Conservation (phyloP, 1,140 invertebrate species). For the Brevipalpus yothersi region DNA sequence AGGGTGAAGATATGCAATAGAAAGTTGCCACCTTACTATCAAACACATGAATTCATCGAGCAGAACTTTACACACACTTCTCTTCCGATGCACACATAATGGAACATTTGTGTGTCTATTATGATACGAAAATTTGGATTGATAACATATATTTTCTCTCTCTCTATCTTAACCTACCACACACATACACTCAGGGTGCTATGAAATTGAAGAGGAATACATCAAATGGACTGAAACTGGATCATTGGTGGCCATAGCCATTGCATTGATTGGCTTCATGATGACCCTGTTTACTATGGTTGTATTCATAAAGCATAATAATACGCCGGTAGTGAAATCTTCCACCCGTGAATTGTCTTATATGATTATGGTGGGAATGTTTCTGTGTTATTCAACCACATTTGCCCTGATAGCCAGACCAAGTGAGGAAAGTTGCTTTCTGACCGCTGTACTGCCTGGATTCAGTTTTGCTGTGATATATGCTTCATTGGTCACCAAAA, state of each 20-base stretch:
- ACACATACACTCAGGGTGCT: constrained; percentile 29
- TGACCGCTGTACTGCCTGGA: constrained; percentile 40
- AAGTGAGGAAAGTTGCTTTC: constrained; percentile 33
- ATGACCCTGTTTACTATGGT: constrained; percentile 29
- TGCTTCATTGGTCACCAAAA: constrained; percentile 54
- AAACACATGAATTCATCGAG: too few species aligned
- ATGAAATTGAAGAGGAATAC: constrained; percentile 28
- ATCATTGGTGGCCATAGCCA: constrained; percentile 31
- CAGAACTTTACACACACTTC: too few species aligned
- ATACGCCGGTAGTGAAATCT: constrained; percentile 42
- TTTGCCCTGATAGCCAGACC: constrained; percentile 48
- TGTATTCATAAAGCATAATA: constrained; percentile 35
- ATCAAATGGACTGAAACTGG: constrained; percentile 30
- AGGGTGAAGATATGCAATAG: too few species aligned
- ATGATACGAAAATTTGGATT: not conserved
- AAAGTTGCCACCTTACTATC: too few species aligned
- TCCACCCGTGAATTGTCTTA: constrained; percentile 39
- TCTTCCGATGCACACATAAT: too few species aligned
- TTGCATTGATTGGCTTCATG: constrained; percentile 34
- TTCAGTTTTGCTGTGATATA: constrained; percentile 60
- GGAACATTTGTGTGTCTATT: too few species aligned
- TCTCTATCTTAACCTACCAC: not conserved
- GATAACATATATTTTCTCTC: not conserved
- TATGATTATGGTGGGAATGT: constrained; percentile 37
- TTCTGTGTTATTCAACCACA: constrained; percentile 27